Evolutionary conservation across 2,797 vertebrate species (phyloP).

Genomic region (Naso thynnoides): DNA sequence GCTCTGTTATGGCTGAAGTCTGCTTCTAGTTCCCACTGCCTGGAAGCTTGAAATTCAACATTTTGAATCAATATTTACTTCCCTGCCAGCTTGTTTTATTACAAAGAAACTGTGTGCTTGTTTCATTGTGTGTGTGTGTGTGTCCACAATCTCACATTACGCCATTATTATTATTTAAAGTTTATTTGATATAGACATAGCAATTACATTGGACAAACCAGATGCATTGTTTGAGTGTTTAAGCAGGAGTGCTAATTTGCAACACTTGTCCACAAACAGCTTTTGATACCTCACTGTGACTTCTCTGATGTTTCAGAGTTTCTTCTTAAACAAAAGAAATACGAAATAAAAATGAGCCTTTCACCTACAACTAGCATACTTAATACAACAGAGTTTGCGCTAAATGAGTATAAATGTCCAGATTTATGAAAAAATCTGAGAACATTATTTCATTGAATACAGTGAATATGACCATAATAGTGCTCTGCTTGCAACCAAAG

Average conservation of each 20-base stretch:
- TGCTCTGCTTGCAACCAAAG: not conserved
- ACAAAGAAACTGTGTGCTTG: not conserved
- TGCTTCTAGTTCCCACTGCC: not conserved
- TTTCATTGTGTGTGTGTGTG: not conserved
- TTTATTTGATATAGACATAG: no score
- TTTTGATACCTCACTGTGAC: no score
- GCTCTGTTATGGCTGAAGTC: not conserved
- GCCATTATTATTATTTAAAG: conserved; percentile 4
- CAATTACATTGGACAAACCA: no score
- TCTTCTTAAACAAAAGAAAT: not conserved
- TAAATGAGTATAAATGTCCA: not conserved
- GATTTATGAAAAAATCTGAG: not conserved
- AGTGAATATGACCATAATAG: not conserved
- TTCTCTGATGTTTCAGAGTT: conserved; percentile 12
- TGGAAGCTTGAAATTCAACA: conserved; percentile 19
- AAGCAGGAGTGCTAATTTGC: no score
- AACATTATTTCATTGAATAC: conserved; percentile 1
- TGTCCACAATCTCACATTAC: not conserved
- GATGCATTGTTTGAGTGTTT: no score
- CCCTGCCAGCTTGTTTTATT: not conserved
- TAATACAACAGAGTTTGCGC: not conserved
- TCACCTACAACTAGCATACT: not conserved
- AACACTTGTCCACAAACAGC: no score
- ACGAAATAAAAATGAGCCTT: not conserved
- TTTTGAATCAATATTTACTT: conserved; percentile 28